phyloP scores from a whole-genome alignment of 2,797 vertebrate species.

The Melanotaenia pygmaea region DNA sequence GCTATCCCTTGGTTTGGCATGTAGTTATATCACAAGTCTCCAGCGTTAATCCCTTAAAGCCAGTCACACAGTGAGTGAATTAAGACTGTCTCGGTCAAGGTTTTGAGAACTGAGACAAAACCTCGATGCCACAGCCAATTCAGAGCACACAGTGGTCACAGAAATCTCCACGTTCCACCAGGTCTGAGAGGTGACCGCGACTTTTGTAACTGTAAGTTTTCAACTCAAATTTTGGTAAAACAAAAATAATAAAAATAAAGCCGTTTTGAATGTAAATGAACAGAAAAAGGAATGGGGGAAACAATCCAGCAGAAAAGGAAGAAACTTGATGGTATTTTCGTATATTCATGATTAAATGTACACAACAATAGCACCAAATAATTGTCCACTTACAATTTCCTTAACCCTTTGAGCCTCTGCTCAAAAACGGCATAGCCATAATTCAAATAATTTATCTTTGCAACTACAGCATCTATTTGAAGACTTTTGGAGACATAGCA shows the following conservation, averaged over 20 bases:
- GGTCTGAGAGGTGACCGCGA: slow-evolving; percentile 19
- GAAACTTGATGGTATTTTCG: background rate
- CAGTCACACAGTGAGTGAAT: slow-evolving; percentile 34
- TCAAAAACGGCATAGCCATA: background rate
- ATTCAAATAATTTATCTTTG: background rate
- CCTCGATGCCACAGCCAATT: slow-evolving; percentile 27
- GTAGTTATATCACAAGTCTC: slow-evolving; percentile 35
- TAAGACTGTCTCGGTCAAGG: slow-evolving; percentile 37
- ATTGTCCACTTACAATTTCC: background rate
- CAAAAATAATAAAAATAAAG: background rate
- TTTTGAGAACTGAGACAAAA: slow-evolving; percentile 49
- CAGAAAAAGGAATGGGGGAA: background rate
- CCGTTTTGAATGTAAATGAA: background rate
- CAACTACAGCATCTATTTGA: background rate
- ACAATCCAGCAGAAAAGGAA: background rate
- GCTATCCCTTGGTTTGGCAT: slow-evolving; percentile 29
- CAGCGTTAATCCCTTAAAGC: slow-evolving; percentile 45
- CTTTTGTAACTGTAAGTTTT: slow-evolving; percentile 14
- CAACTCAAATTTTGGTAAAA: background rate
- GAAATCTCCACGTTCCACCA: slow-evolving; percentile 28
- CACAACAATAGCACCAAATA: slow-evolving; percentile 5
- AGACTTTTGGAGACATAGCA: background rate
- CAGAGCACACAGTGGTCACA: slow-evolving; percentile 18
- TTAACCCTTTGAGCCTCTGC: background rate
- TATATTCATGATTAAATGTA: background rate